Conservation (phyloP, 2,797 vertebrate genomes). For the Mergus octosetaceus region DNA sequence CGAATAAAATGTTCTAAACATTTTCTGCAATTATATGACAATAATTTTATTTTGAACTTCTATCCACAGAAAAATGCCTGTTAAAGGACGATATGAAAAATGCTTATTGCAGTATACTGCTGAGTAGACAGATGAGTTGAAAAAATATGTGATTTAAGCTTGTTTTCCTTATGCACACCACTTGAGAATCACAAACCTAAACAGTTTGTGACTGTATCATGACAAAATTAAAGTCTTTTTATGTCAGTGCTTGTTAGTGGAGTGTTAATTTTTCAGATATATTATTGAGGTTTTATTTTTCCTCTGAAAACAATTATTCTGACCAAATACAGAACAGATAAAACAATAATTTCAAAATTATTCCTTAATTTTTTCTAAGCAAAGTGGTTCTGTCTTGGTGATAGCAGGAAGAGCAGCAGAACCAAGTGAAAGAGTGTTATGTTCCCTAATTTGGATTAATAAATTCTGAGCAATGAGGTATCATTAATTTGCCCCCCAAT, state of each 20-base stretch:
- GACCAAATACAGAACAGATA: not conserved
- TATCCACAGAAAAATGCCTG: not conserved
- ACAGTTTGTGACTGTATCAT: not conserved
- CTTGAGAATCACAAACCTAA: not conserved
- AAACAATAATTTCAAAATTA: not conserved
- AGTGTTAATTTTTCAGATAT: not conserved
- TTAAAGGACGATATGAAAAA: not conserved
- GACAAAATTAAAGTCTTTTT: not conserved
- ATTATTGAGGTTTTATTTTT: not conserved
- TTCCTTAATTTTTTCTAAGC: not conserved
- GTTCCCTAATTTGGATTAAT: not conserved
- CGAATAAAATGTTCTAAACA: not conserved
- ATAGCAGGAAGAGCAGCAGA: not conserved
- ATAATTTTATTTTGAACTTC: not conserved
- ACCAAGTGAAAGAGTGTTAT: not conserved
- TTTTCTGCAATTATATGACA: not conserved
- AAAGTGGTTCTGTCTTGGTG: not conserved
- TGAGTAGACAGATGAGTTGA: not conserved
- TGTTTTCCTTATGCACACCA: not conserved
- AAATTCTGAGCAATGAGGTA: not conserved
- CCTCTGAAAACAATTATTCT: not conserved
- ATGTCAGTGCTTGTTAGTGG: not conserved
- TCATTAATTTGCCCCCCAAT: not conserved
- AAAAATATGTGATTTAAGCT: not conserved
- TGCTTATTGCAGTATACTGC: not conserved